Evolutionary conservation across 2,888 invertebrate genomes (phyloP), one percentile per base, ranked within the genome.

Genomic region (Aspidiotus destructor): DNA sequence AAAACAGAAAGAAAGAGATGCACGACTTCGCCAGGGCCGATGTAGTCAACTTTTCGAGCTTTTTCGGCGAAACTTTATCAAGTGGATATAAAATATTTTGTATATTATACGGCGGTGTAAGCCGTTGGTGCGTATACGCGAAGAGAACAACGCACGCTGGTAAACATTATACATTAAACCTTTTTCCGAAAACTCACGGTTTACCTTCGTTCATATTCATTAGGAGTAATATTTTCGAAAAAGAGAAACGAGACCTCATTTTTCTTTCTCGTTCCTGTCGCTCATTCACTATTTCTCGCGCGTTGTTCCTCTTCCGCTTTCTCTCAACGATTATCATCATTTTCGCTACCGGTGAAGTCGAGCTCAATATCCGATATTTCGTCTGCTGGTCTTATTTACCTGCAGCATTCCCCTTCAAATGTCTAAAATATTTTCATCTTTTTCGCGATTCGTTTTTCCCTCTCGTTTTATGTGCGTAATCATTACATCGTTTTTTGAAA

Each of bases 191-290:
- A 55, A 55, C 16, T 57, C 63, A 41, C 63, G 41, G 63, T 63
- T 63, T 63, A 63, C 52, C 53, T 63, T 54, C 63, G 63, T 63
- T 63, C 53, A 53, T 53, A 63, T 40, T 63, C 63, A 63, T 63
- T 63, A 63, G 53, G 53, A 41, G 54, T 41, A 63, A 55, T 53
- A 54, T 63, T 63, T 54, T 40, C 63, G 53, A 63, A 63, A 63
- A 48, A 48, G 48, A 48, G n/a, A 48, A 48, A 48, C n/a, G 48
- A 13, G 48, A 13, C n/a, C 48, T 48, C 48, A n/a, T 48, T 48
- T 48, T 48, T 48, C 48, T 48, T 48, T 48, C 10, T 48, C 48
- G 48, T 48, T 48, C n/a, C n/a, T 48, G 11, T n/a, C 48, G 48
- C 48, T 48, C 48, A n/a, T n/a, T n/a, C 28, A 28, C 28, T 28